A percentile compares a stretch with the other conserved stretches of the same genome.
Evolutionary conservation across 64 coral and sea anemone genomes (phyloP).

Genomic region (Actinia tenebrosa): DNA sequence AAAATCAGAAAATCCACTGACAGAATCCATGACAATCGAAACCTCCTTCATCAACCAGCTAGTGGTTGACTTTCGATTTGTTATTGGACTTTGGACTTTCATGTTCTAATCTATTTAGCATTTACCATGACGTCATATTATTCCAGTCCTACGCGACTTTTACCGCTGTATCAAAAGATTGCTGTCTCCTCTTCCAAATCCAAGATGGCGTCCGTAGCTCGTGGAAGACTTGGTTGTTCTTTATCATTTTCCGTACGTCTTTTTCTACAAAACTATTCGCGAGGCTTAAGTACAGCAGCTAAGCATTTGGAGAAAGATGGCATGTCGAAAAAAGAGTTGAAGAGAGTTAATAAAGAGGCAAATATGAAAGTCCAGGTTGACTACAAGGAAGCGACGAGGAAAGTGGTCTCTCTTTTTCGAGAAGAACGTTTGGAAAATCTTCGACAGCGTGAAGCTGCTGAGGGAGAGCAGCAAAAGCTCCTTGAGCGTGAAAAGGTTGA

Average conservation of each 20-base stretch:
- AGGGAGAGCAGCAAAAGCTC: conserved; percentile 66
- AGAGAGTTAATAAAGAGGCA: conserved; percentile 25
- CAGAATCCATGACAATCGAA: not conserved
- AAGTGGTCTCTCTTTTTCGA: conserved; percentile 52
- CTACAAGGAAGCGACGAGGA: conserved; percentile 46
- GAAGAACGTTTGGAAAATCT: conserved; percentile 53
- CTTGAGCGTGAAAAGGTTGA: conserved; percentile 50
- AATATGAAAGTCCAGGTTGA: conserved; percentile 37
- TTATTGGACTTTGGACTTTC: no score
- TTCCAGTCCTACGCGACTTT: not conserved
- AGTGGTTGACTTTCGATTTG: no score
- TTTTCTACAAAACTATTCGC: not conserved
- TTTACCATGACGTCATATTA: no score
- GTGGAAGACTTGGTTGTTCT: not conserved
- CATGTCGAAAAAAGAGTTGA: conserved; percentile 13
- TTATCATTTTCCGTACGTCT: conserved; percentile 30
- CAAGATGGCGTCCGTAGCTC: conserved; percentile 35
- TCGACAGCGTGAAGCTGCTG: conserved; percentile 20
- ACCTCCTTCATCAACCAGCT: no score
- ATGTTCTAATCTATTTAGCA: no score
- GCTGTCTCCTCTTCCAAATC: not conserved
- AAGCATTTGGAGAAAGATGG: not conserved
- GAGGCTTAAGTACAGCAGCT: conserved; percentile 5
- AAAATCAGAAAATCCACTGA: conserved; percentile 4
- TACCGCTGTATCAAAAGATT: not conserved